A percentile compares a stretch with the other conserved stretches of the same genome.
Evolutionary conservation across 2,888 invertebrate genomes (phyloP).

Genomic region (Pogonocherus hispidulus): DNA sequence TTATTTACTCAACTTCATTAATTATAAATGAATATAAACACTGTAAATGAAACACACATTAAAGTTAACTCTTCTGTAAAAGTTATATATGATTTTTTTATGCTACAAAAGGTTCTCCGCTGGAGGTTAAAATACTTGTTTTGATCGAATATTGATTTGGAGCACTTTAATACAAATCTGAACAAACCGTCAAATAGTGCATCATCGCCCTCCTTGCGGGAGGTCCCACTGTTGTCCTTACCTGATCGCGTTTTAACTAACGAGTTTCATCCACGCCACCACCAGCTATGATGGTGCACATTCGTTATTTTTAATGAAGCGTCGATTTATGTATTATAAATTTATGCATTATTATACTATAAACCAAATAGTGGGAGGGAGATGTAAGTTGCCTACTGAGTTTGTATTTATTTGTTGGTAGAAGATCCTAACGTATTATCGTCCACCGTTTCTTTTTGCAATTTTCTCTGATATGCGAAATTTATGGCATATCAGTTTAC

Average conservation of each 20-base stretch:
- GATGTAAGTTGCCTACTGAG: constrained; percentile 8
- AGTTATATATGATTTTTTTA: no score
- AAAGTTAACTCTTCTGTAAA: no score
- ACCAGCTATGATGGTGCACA: constrained; percentile 40
- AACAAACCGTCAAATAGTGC: constrained; percentile 59
- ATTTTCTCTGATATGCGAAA: not conserved
- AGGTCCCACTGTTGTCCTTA: constrained; percentile 55
- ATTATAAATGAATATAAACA: no score
- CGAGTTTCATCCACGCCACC: constrained; percentile 55
- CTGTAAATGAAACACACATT: no score
- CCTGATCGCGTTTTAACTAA: constrained; percentile 53
- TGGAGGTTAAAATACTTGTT: no score
- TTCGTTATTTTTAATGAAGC: constrained; percentile 62
- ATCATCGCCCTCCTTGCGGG: constrained; percentile 51
- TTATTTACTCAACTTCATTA: no score
- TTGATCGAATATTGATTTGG: no score
- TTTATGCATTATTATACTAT: constrained; percentile 17
- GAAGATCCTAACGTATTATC: not conserved
- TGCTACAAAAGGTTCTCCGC: no score
- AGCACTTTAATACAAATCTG: constrained; percentile 61
- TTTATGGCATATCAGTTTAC: not conserved
- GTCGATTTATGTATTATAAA: constrained; percentile 55
- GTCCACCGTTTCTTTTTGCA: not conserved
- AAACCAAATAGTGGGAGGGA: constrained; percentile 10
- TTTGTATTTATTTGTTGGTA: not conserved